phyloP scores from a whole-genome alignment of 2,888 invertebrate species.

The Eumacrocentrus americanus region DNA sequence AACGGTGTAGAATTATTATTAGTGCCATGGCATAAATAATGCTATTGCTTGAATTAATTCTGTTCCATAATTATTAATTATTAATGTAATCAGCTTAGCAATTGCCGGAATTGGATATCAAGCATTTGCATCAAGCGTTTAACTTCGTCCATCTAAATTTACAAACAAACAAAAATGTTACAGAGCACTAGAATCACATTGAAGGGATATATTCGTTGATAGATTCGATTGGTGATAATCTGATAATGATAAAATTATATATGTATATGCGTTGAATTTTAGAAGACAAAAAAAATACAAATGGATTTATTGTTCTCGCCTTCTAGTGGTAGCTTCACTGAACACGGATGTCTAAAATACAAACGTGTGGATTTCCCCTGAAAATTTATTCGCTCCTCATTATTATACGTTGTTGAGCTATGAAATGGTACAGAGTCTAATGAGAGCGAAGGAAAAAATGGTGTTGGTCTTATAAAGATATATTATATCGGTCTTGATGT shows the following conservation, averaged over 20 bases:
- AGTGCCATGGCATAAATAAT: background rate
- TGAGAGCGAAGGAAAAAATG: conserved; percentile 19
- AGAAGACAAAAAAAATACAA: background rate
- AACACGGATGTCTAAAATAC: background rate
- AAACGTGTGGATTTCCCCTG: background rate
- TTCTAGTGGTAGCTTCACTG: background rate
- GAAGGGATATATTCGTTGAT: background rate
- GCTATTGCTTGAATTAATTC: background rate
- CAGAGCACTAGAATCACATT: background rate
- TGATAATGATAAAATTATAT: background rate
- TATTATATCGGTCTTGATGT: conserved; percentile 29
- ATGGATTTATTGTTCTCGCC: background rate
- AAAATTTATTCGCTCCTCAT: conserved; percentile 10
- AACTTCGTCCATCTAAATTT: background rate
- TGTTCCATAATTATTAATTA: background rate
- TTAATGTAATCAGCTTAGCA: background rate
- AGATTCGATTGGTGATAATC: conserved; percentile 4
- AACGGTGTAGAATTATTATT: background rate
- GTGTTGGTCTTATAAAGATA: conserved; percentile 27
- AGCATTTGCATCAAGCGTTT: background rate
- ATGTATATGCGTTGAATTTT: background rate
- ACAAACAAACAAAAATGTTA: background rate
- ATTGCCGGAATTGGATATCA: background rate
- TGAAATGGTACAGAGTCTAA: conserved; percentile 24
- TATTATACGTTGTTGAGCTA: conserved; percentile 21